Evolutionary conservation across 2,113 vertebrate species (phyloP), one percentile per base, ranked within the genome.

Genomic region (Corythornis madagascariensis): DNA sequence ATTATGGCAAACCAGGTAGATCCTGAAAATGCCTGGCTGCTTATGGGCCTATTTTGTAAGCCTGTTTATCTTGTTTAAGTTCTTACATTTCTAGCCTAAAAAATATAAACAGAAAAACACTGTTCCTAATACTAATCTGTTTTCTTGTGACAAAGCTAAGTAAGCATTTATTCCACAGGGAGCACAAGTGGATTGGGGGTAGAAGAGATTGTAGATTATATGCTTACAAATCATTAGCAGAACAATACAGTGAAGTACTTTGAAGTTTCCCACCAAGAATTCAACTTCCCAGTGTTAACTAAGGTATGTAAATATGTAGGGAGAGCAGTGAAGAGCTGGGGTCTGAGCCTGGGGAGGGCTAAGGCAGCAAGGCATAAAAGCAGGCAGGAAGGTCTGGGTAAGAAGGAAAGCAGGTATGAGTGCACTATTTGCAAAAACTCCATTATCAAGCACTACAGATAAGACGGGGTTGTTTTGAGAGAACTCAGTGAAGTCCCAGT

Each of bases 211-310:
- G 60, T 40, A 53, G 83, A 83, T 83, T 42, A 50, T 45, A 4
- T 1, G 4, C 24, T 83, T 77, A 35, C 56, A 87, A 59, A 45
- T 15, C 52, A 6, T 71, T 21, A 47, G 47, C 72, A 86, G 72
- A 43, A 94, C 86, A 86, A 93, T 79, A 74, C 77, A 87, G 45
- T 20, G 6, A 40, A 77, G 56, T 7, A 8, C 45, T 95, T 85
- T 93, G 83, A 94, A 92, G 77, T 48, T 70, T 85, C 59, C 63
- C 47, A 38, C n/a, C 22, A 69, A 67, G 88, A 60, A 26, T 83
- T 84, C 35, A 26, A 65, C 50, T 3, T 9, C n/a, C 42, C n/a
- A 55, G 53, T 29, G 43, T 43, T 25, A 88, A 33, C 3, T n/a
- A 25, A 76, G 22, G 50, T 48, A 11, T 22, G 42, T 56, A 75